phyloP scores from a whole-genome alignment of 2,888 invertebrate genomes.

The Patella pellucida region DNA sequence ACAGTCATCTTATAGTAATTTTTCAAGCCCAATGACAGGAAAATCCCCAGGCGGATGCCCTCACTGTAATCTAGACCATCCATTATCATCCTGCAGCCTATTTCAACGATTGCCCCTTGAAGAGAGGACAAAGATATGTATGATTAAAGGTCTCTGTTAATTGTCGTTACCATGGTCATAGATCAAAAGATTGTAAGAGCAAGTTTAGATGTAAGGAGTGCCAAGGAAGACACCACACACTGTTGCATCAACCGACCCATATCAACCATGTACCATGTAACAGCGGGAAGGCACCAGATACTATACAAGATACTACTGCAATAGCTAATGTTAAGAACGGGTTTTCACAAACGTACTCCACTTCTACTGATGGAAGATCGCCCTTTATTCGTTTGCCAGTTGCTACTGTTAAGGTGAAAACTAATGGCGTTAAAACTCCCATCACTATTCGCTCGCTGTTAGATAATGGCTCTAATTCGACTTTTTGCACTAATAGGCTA shows the following conservation, averaged over 20 bases:
- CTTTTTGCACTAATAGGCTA: neutral
- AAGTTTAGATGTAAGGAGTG: neutral
- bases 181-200: neutral
- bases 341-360: neutral
- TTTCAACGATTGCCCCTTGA: neutral
- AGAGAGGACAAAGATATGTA: neutral
- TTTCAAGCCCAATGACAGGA: neutral
- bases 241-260: neutral
- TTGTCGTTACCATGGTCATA: neutral
- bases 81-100: neutral
- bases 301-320: neutral
- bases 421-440: neutral
- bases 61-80: neutral
- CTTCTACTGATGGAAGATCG: neutral
- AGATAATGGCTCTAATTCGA: neutral
- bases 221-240: neutral
- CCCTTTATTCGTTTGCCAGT: slow-evolving; percentile 17
- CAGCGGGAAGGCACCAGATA: neutral
- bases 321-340: neutral
- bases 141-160: slow-evolving; percentile 5
- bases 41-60: neutral
- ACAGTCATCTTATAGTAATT: neutral
- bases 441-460: slow-evolving; percentile 6
- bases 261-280: neutral
- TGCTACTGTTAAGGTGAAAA: slow-evolving; percentile 18